Base-by-base conservation (phyloP, 2,888 invertebrate species). In the Leucoptera coffeella region DNA sequence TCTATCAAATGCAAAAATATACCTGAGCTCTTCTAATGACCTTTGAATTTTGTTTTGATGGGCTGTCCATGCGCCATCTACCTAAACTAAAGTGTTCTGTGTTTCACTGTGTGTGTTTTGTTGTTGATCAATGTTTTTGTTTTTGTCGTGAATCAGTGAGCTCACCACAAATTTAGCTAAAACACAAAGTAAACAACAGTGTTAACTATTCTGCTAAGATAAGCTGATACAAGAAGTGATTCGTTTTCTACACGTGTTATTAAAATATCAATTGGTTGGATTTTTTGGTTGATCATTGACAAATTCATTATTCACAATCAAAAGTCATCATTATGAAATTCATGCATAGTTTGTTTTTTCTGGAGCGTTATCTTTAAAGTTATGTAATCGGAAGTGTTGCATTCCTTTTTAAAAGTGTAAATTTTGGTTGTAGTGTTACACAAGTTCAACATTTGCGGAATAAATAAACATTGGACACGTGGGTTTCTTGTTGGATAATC, bases 1-100 rank as follows among this genome's bases (percentile, higher is more conserved):
- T 17, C 17, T 17, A 7, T 17, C 17, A 7, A 9, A 9, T 17
- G 17, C 17, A 17, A 17, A 17, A 17, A 17, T 9, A 9, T 7
- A 17, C 6, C 9, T 17, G 17, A 9, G 17, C 39, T 55, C 38
- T 35, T 59, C 42, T 37, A 43, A 37, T 64, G 65, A 69, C 65
- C 67, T 69, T 69, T 65, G 64, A 53, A 47, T 56, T 29, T 22
- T 39, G 40, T 33, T 29, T 38, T 41, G 55, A 50, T 50, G 53
- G 60, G 62, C 65, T 65, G 67, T 69, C 67, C 67, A 67, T 69
- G 67, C 67, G 61, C 60, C 49, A 41, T 51, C 45, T 47, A 42
- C 45, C 17, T 4, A 15, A 7, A 8, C 11, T 5, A 11, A 7
- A 6, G 6, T 9, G 17, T 9, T 17, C 17, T 5, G 6, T 17